These are phyloP conservation scores for Panthera tigris DNA, from an alignment of 2,113 vertebrate genomes.

Conservation along the genomic window DNA sequence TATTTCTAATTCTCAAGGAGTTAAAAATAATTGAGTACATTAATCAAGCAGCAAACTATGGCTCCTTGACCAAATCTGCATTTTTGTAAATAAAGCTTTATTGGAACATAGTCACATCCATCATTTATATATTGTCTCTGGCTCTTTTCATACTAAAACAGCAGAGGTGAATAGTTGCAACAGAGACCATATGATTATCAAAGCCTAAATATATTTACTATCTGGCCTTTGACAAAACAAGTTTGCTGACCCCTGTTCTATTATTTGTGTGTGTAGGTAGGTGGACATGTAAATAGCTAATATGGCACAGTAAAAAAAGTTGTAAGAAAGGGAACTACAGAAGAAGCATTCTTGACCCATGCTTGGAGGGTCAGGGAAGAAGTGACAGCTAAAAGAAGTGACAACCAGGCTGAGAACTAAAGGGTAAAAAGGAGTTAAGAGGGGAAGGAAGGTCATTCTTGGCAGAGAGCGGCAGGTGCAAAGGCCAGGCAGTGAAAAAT, in stretches of 20 bases:
- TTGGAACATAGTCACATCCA: neutral
- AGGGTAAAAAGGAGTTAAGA: slow-evolving; percentile 35
- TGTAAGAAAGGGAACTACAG: neutral
- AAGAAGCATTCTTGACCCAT: neutral
- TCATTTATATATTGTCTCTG: neutral
- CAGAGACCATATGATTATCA: neutral
- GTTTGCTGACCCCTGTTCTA: neutral
- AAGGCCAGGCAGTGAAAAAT: neutral
- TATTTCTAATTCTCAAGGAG: neutral
- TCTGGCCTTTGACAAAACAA: neutral
- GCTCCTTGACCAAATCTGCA: neutral
- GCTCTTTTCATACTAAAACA: neutral
- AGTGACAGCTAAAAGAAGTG: neutral
- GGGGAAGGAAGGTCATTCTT: slow-evolving; percentile 8
- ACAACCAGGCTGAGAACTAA: neutral
- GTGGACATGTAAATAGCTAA: neutral
- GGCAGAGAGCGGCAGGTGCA: neutral
- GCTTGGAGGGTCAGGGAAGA: neutral
- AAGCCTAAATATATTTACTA: neutral
- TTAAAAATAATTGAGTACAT: neutral
- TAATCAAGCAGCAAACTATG: neutral
- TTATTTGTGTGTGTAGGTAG: neutral
- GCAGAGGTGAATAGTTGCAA: neutral
- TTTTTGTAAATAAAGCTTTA: slow-evolving; percentile 35
- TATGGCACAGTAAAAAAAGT: neutral